A percentile compares a stretch with the other conserved stretches of the same genome.
These are phyloP conservation scores for Pangasius sanitwongsei DNA, from an alignment of 2,797 vertebrate genomes.

Conservation along the genomic window DNA sequence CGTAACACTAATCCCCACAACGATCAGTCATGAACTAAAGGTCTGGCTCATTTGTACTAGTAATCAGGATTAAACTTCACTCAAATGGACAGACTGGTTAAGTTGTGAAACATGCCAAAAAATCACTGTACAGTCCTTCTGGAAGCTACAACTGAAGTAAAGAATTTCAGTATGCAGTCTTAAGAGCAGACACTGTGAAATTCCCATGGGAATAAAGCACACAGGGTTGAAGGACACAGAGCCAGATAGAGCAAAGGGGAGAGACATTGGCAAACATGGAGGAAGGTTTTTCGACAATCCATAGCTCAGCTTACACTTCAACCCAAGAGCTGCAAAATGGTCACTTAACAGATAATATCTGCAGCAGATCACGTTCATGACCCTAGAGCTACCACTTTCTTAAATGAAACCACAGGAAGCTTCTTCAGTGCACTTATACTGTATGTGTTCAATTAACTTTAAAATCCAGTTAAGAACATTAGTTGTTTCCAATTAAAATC, in stretches of 20 bases:
- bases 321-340: not conserved
- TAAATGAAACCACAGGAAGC: not conserved
- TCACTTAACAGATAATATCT: slow-evolving; percentile 1
- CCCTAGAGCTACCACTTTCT: not conserved
- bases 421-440: not conserved
- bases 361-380: not conserved
- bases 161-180: not conserved
- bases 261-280: slow-evolving; percentile 21
- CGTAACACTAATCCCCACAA: not conserved
- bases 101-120: not conserved
- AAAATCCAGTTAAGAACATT: not conserved
- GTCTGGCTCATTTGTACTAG: not conserved
- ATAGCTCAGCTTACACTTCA: slow-evolving; percentile 37
- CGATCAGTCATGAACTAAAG: not conserved
- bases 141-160: not conserved
- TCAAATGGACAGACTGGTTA: not conserved
- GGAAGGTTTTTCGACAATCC: slow-evolving; percentile 37
- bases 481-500: no score
- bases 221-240: slow-evolving; percentile 26
- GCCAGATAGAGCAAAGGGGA: slow-evolving; percentile 6
- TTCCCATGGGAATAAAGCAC: slow-evolving; percentile 38
- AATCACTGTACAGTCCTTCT: not conserved
- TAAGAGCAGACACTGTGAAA: slow-evolving; percentile 11
- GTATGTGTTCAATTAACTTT: not conserved
- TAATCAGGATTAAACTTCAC: not conserved